Evolutionary conservation across 1,140 invertebrate species (phyloP).

Genomic region (Heliconius congener): DNA sequence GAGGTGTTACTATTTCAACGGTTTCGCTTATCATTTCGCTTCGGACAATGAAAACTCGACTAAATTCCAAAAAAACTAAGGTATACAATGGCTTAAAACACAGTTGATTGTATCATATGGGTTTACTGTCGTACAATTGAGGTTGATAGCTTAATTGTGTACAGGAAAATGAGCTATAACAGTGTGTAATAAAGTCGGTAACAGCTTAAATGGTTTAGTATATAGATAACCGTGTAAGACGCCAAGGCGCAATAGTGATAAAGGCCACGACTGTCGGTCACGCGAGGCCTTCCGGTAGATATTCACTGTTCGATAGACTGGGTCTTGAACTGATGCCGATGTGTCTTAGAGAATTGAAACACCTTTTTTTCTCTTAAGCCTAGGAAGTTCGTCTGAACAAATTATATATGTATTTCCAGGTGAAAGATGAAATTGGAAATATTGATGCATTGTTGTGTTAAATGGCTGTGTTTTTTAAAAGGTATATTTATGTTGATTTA

Average conservation of each 20-base stretch:
- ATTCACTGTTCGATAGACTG: slow-evolving; percentile 37
- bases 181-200: slow-evolving; percentile 30
- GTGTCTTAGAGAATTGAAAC: not conserved
- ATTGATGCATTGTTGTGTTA: not conserved
- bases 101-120: slow-evolving; percentile 30
- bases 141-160: slow-evolving; percentile 17
- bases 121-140: slow-evolving; percentile 29
- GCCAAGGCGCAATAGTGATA: slow-evolving; percentile 53
- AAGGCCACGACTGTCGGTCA: slow-evolving; percentile 51
- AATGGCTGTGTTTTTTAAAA: no score
- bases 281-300: slow-evolving; percentile 45
- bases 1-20: slow-evolving; percentile 50
- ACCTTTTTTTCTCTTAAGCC: not conserved
- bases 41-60: slow-evolving; percentile 10
- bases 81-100: slow-evolving; percentile 16
- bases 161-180: slow-evolving; percentile 38
- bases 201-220: slow-evolving; percentile 32
- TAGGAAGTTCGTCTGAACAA: not conserved
- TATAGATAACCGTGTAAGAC: slow-evolving; percentile 42
- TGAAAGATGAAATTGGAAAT: not conserved
- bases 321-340: slow-evolving; percentile 30
- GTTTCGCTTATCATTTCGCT: slow-evolving; percentile 21
- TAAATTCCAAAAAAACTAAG: slow-evolving; percentile 16
- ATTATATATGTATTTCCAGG: not conserved
- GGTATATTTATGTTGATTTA: no score